Evolutionary conservation across 2,113 vertebrate genomes (phyloP), one percentile per base, ranked within the genome.

Genomic region (Tiliqua scincoides): DNA sequence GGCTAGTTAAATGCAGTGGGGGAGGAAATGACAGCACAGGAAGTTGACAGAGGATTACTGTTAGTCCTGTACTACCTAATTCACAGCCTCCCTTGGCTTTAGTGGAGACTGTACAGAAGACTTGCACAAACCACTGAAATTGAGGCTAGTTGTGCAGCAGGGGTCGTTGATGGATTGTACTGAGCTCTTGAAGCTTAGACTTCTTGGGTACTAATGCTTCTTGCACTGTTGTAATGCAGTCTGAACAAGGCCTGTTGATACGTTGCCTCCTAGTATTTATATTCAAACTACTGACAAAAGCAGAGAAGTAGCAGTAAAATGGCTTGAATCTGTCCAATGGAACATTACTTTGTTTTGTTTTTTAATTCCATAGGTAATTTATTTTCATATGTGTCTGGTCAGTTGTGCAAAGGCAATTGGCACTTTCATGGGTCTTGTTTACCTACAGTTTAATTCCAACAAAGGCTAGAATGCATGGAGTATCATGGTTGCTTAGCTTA

Each of bases 361-460:
- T 12, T 68, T 88, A 20, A 10, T 84, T 40, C 43, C 88, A 54
- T 90, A 63, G 79, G 84, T 91, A 92, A 93, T 90, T 94, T 93
- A 92, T 93, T 91, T 90, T 87, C 27, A 1, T 93, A 94, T 93
- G 30, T 40, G n/a, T 71, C 84, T 90, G 76, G 37, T 17, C 54
- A 73, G 59, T 20, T 21, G n/a, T n/a, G n/a, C n/a, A n/a, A n/a
- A n/a, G n/a, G n/a, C n/a, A n/a, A n/a, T n/a, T n/a, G n/a, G n/a
- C n/a, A n/a, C n/a, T n/a, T n/a, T n/a, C n/a, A n/a, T n/a, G n/a
- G n/a, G n/a, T n/a, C n/a, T n/a, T n/a, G n/a, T n/a, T 63, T 9
- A 32, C 9, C 4, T n/a, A 35, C 35, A 43, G 25, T 82, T 61
- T 43, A 63, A 30, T 83, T 40, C 54, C 59, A 83, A 61, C n/a